Base-by-base conservation (phyloP, 2,797 vertebrate species). In the Lacerta bilineata region DNA sequence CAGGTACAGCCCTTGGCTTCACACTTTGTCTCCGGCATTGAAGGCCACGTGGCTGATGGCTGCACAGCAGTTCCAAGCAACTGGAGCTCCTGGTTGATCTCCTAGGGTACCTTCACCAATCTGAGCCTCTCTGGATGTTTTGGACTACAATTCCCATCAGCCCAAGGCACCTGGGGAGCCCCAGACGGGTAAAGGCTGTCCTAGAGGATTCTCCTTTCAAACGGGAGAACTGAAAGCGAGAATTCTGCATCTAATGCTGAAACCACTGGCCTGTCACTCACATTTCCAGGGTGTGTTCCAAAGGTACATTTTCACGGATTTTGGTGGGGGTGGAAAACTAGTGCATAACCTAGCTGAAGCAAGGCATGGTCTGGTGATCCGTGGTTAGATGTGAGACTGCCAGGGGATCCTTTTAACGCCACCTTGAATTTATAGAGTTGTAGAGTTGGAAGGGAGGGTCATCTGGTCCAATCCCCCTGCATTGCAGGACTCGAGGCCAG, bases 1-100 rank as follows among this genome's bases (percentile, higher is more conserved):
- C 98, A 99, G 98, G 99, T 99, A 96, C 17, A 1, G 0, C 0
- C 0, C 3, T 15, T 0, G 0, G 0, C 3, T 68, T 46, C 27
- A 5, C 59, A 55, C 50, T 20, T 17, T 41, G 2, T 25, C 27
- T 75, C 8, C 15, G 36, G 25, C n/a, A 27, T 33, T 84, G 55
- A 55, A 55, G 15, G 9, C 29, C 50, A 55, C 36, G 11, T 64
- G 13, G 25, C 18, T 69, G 64, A 41, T 46, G 41, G 3, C 4
- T 4, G 8, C 43, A 20, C 7, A 41, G 46, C 50, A 72, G 46
- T 41, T 80, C 66, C 11, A 33, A 27, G 29, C 13, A 15, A 80
- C 18, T 29, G 55, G 29, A 77, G 39, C 27, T 17, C 59, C 17
- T 75, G 33, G 25, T 41, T 64, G 27, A 46, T 39, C 7, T 36